A percentile compares a stretch with the other conserved stretches of the same genome.
These are phyloP conservation scores for Pipra filicauda DNA, from an alignment of 2,113 vertebrate genomes.

Conservation along the genomic window DNA sequence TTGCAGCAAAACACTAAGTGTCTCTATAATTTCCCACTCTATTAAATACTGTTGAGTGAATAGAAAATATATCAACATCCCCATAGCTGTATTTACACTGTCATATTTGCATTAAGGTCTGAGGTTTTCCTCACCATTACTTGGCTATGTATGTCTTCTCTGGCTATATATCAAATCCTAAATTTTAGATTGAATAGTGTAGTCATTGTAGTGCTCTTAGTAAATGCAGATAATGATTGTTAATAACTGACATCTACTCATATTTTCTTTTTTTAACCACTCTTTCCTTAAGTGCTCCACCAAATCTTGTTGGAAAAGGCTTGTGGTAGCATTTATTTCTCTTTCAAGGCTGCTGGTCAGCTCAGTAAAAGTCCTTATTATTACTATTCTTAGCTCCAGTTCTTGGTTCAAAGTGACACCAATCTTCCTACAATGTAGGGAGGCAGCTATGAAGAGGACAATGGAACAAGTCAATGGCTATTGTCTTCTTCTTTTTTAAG, in stretches of 20 bases:
- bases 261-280: neutral
- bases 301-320: neutral
- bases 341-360: neutral
- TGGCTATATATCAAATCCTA: neutral
- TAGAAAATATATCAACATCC: neutral
- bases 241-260: neutral
- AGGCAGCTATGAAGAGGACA: neutral
- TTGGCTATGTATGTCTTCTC: neutral
- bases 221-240: neutral
- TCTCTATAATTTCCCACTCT: neutral
- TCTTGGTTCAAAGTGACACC: neutral
- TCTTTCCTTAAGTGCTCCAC: neutral
- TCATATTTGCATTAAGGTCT: neutral
- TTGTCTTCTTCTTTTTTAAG: neutral
- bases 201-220: neutral
- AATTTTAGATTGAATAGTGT: neutral
- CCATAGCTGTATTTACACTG: neutral
- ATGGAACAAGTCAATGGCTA: neutral
- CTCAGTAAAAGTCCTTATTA: neutral
- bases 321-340: neutral
- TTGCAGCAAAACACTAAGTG: neutral
- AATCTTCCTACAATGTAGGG: neutral
- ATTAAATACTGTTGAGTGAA: neutral
- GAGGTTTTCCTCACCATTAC: neutral
- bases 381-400: neutral